phyloP scores from a whole-genome alignment of 2,888 invertebrate species.

The Eugnorisma glareosa region DNA sequence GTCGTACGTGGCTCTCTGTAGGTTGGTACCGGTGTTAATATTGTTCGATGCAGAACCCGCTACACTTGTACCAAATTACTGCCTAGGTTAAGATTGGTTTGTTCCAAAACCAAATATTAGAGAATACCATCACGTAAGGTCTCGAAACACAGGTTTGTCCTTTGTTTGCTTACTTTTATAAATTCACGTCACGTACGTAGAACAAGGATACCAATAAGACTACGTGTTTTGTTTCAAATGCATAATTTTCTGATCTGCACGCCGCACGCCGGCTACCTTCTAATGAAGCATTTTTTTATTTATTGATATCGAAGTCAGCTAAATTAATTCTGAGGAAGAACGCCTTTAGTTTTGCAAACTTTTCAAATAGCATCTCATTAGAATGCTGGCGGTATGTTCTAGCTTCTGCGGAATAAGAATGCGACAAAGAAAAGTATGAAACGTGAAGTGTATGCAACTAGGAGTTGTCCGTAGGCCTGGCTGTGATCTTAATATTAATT shows the following conservation, averaged over 20 bases:
- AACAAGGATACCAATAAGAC: slow-evolving; percentile 77
- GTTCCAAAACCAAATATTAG: slow-evolving; percentile 67
- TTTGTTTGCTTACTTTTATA: slow-evolving; percentile 68
- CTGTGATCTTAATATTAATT: slow-evolving; percentile 26
- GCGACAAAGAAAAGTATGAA: slow-evolving; percentile 29
- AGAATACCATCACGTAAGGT: slow-evolving; percentile 77
- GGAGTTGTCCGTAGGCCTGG: neutral
- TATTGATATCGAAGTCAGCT: slow-evolving; percentile 48
- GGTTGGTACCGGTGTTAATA: slow-evolving; percentile 14
- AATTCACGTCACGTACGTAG: slow-evolving; percentile 79
- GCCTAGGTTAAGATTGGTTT: slow-evolving; percentile 45
- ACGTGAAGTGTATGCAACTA: slow-evolving; percentile 33
- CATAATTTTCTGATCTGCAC: slow-evolving; percentile 70
- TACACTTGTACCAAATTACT: slow-evolving; percentile 47
- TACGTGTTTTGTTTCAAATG: slow-evolving; percentile 76
- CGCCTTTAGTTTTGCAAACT: slow-evolving; percentile 56
- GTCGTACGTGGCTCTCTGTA: slow-evolving; percentile 10
- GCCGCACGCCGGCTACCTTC: slow-evolving; percentile 47
- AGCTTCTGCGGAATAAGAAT: slow-evolving; percentile 57
- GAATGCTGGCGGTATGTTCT: slow-evolving; percentile 57
- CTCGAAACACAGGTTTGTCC: slow-evolving; percentile 75
- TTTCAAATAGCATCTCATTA: slow-evolving; percentile 62
- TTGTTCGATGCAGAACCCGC: slow-evolving; percentile 30
- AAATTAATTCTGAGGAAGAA: slow-evolving; percentile 55
- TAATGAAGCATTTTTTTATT: slow-evolving; percentile 54